These are phyloP conservation scores for Thyatira batis DNA, from an alignment of 2,888 invertebrate species.

Conservation along the genomic window DNA sequence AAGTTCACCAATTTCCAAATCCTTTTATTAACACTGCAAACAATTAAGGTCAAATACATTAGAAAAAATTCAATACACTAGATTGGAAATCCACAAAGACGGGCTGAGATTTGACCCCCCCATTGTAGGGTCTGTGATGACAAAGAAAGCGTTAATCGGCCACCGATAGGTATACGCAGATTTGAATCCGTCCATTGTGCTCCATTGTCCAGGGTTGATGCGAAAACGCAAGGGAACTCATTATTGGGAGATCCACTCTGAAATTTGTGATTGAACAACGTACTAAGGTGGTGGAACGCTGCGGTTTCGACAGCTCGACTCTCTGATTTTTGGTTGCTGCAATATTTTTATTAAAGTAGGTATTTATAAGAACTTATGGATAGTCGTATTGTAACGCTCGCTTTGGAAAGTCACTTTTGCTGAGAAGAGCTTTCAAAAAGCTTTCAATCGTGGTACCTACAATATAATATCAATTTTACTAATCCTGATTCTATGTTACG, in stretches of 20 bases:
- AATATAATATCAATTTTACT: no score
- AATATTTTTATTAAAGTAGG: no score
- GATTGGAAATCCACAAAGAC: constrained; percentile 13
- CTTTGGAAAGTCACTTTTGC: no score
- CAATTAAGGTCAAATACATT: constrained; percentile 13
- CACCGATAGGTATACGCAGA: constrained; percentile 48
- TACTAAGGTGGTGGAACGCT: constrained; percentile 27
- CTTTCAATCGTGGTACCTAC: no score
- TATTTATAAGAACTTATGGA: no score
- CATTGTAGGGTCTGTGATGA: constrained; percentile 36
- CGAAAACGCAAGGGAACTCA: constrained; percentile 53
- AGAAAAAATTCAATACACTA: constrained; percentile 36
- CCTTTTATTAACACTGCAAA: background rate
- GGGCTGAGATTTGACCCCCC: constrained; percentile 21
- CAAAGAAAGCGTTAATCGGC: constrained; percentile 60
- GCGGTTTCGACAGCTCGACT: constrained; percentile 23
- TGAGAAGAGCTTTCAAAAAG: no score
- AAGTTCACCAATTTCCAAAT: background rate
- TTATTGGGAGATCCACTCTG: constrained; percentile 46
- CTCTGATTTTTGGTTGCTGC: no score
- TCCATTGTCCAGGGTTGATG: constrained; percentile 36
- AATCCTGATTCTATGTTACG: no score
- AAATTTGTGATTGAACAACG: constrained; percentile 27
- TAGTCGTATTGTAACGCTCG: no score
- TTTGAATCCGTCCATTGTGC: constrained; percentile 51